Evolutionary conservation across 2,113 vertebrate genomes (phyloP).

Genomic region (Pygoscelis adeliae): DNA sequence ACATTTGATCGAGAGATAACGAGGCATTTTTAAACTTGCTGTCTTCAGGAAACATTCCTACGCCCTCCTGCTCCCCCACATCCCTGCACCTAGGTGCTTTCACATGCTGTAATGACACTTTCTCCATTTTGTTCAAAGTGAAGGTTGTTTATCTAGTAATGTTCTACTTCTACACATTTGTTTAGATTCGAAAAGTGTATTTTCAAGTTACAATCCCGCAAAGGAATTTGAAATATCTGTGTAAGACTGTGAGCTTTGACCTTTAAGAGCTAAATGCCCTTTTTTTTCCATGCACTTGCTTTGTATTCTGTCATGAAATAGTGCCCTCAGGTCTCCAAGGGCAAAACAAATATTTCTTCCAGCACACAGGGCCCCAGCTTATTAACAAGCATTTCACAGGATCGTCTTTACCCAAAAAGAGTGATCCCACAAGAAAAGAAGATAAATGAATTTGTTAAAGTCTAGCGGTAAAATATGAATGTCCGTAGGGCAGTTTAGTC

Average conservation of each 20-base stretch:
- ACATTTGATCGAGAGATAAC: neutral
- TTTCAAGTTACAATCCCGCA: neutral
- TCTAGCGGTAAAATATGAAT: neutral
- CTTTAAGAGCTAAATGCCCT: neutral
- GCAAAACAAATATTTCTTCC: neutral
- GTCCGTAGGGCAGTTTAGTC: neutral
- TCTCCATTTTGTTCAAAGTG: neutral
- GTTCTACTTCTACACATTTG: neutral
- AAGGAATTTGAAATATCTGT: neutral
- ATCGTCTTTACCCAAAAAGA: neutral
- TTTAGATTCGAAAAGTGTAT: neutral
- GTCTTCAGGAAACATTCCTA: neutral
- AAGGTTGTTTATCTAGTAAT: neutral
- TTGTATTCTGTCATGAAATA: neutral
- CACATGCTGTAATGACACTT: neutral
- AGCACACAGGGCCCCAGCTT: neutral
- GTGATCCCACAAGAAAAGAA: neutral
- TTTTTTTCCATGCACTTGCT: neutral
- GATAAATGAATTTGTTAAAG: neutral
- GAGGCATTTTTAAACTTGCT: neutral
- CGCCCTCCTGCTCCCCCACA: fast-evolving
- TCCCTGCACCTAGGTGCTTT: neutral
- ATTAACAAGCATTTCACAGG: neutral
- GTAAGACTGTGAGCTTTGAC: neutral
- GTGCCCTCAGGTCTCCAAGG: neutral